Evolutionary conservation across 2,888 invertebrate genomes (phyloP).

Genomic region (Drosophila conformis): DNA sequence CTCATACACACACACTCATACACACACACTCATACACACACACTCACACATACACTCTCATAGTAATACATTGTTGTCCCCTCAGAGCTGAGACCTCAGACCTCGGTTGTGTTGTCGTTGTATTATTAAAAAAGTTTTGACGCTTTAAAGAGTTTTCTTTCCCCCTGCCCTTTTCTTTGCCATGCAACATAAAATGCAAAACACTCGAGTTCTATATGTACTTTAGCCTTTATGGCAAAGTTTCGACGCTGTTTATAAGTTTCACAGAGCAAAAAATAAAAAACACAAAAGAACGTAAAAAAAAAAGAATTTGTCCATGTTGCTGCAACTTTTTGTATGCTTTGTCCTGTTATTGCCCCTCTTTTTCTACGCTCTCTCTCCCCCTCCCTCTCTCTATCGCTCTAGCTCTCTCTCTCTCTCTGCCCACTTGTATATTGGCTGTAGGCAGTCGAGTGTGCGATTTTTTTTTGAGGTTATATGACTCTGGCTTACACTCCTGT

Average conservation of each 20-base stretch:
- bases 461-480: conserved; percentile 71
- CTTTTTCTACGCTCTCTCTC: conserved; percentile 1
- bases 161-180: conserved; percentile 29
- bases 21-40: conserved; percentile 1
- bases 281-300: not conserved
- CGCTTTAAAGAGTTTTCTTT: conserved; percentile 66
- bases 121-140: conserved; percentile 75
- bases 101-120: conserved; percentile 54
- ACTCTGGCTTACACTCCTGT: conserved; percentile 35
- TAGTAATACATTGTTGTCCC: conserved; percentile 21
- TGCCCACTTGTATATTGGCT: conserved; percentile 19
- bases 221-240: conserved; percentile 73
- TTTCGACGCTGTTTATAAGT: conserved; percentile 76
- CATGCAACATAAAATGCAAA: conserved; percentile 74
- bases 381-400: not conserved
- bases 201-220: conserved; percentile 68
- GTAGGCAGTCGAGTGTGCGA: conserved; percentile 73
- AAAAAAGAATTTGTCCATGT: conserved; percentile 47
- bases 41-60: not conserved
- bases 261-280: conserved; percentile 40
- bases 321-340: conserved; percentile 62
- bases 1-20: not conserved
- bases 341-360: conserved; percentile 58
- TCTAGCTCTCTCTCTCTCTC: not conserved
- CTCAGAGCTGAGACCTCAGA: not conserved